Conservation (phyloP, 2,888 invertebrate genomes). For the Mesoligia furuncula region DNA sequence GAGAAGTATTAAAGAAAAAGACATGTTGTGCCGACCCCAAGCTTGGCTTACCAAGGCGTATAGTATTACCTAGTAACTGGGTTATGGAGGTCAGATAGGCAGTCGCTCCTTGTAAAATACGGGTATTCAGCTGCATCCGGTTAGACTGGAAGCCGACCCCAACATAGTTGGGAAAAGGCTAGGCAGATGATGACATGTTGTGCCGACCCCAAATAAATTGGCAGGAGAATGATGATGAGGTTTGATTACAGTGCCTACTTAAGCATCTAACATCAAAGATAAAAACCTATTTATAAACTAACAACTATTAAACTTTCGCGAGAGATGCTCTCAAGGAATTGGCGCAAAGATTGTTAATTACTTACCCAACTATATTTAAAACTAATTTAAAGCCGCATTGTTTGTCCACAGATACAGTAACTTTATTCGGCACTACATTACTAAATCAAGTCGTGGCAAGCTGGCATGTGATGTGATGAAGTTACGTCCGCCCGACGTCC, state of each 20-base stretch:
- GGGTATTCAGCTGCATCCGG: too few species aligned
- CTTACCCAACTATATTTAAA: slow-evolving; percentile 17
- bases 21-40: not conserved
- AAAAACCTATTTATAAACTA: not conserved
- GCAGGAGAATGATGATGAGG: not conserved
- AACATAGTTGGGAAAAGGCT: too few species aligned
- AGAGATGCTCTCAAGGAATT: slow-evolving; percentile 4
- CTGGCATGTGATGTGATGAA: slow-evolving; percentile 58
- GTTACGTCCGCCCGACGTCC: slow-evolving; percentile 31
- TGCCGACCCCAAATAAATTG: not conserved
- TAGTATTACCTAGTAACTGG: too few species aligned
- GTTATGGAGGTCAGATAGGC: too few species aligned
- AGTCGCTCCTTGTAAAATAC: too few species aligned
- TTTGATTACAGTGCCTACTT: not conserved
- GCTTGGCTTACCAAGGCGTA: too few species aligned
- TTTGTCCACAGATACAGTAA: slow-evolving; percentile 55
- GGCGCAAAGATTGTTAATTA: slow-evolving; percentile 21
- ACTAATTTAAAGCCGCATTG: slow-evolving; percentile 16
- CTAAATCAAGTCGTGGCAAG: slow-evolving; percentile 54
- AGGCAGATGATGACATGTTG: too few species aligned
- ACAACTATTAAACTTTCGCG: not conserved
- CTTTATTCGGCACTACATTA: slow-evolving; percentile 37
- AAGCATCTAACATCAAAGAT: not conserved
- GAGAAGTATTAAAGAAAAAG: not conserved
- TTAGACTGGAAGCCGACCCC: too few species aligned